Evolutionary conservation across 2,113 vertebrate genomes (phyloP), one percentile per base, ranked within the genome.

Genomic region (Notothenia rossii): DNA sequence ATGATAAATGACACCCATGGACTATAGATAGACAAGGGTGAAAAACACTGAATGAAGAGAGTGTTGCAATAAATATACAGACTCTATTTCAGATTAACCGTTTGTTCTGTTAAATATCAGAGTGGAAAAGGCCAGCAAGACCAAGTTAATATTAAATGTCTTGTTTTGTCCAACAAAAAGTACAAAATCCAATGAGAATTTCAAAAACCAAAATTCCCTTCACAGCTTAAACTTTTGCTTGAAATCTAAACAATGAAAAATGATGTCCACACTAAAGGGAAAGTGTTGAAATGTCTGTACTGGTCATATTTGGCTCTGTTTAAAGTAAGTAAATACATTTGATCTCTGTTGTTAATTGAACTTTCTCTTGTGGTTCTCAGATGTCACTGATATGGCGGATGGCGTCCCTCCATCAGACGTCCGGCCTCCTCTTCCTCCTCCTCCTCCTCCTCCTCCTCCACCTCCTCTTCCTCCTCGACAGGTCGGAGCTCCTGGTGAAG

Each of bases 301-400:
- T 63, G 20, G 48, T 62, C 48, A 46, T n/a, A 33, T 59, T 49
- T 29, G 25, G 22, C 9, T 10, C 43, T 25, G 22, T 40, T 40
- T 40, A 40, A 40, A 40, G 36, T 40, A 40, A 40, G 36, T 40
- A 60, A 36, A 48, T 11, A 48, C 17, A 49, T 1, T 14, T 14
- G 1, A 2, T 33, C 25, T 62, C 50, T 68, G 48, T 20, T 22
- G 14, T 3, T 70, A 49, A 79, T 9, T 66, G 1, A n/a, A 15
- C 6, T 61, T 22, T 62, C 18, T 22, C 20, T 60, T 33, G 40
- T 50, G 1, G 59, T 73, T 54, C 54, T 33, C 72, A 96, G 95
- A 95, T 83, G 82, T 2, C 45, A 59, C 85, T 7, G 91, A 92
- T 62, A 50, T 79, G 46, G 36, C 45, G 12, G 75, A 77, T 5